A percentile compares a stretch with the other conserved stretches of the same genome.
These are phyloP conservation scores for Misgurnus mizolepis DNA, from an alignment of 2,113 vertebrate species.

Conservation along the genomic window DNA sequence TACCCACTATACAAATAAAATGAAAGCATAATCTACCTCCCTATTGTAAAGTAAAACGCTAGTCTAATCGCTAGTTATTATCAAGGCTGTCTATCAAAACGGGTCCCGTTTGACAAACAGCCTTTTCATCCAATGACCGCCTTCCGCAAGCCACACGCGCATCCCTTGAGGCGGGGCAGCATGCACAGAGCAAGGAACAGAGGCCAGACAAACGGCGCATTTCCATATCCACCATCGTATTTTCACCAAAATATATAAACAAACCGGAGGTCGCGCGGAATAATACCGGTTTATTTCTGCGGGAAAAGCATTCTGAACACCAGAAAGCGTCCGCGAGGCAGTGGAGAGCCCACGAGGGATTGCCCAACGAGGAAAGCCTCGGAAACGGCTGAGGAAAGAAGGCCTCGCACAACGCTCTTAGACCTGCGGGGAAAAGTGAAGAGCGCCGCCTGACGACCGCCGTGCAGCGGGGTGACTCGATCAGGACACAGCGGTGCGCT, in stretches of 20 bases:
- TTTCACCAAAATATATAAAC: not conserved
- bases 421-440: slow-evolving; percentile 78
- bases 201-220: slow-evolving; percentile 66
- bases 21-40: too few species aligned
- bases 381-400: slow-evolving; percentile 63
- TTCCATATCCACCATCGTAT: slow-evolving; percentile 47
- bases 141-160: slow-evolving; percentile 18
- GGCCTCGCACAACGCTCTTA: slow-evolving; percentile 65
- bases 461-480: slow-evolving; percentile 63
- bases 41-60: not conserved
- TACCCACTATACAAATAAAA: too few species aligned
- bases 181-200: slow-evolving; percentile 62
- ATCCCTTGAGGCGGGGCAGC: slow-evolving; percentile 63
- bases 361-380: slow-evolving; percentile 64
- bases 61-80: too few species aligned
- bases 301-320: slow-evolving; percentile 19
- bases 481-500: slow-evolving; percentile 73
- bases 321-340: not conserved
- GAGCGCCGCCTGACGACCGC: slow-evolving; percentile 84
- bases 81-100: not conserved
- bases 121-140: slow-evolving; percentile 57
- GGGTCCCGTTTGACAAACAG: slow-evolving; percentile 58
- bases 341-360: slow-evolving; percentile 52
- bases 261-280: too few species aligned
- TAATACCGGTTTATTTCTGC: not conserved